Percentiles rank a stretch among this genome's conserved stretches.
phyloP scores from a whole-genome alignment of 2,888 invertebrate species.

The Chelonus formosanus region DNA sequence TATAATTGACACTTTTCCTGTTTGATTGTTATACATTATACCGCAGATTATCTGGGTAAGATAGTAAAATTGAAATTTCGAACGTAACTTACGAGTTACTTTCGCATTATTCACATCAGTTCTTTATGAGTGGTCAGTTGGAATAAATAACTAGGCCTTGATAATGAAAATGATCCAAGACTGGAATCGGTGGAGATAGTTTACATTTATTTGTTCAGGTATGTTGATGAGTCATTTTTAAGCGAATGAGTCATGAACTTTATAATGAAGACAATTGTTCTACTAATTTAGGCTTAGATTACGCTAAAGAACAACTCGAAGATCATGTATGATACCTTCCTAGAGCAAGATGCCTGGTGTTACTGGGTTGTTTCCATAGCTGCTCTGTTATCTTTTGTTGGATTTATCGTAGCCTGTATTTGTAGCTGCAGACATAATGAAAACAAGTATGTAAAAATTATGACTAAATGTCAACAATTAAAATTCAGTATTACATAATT shows the following conservation, averaged over 20 bases:
- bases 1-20: background rate
- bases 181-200: slow-evolving; percentile 22
- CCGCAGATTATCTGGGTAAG: too few species aligned
- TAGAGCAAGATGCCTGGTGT: slow-evolving; percentile 57
- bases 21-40: background rate
- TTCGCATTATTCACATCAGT: background rate
- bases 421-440: slow-evolving; percentile 79
- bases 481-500: too few species aligned
- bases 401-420: slow-evolving; percentile 74
- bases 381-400: slow-evolving; percentile 66
- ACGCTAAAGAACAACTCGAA: slow-evolving; percentile 11
- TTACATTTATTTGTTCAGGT: slow-evolving; percentile 20
- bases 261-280: slow-evolving; percentile 19
- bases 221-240: slow-evolving; percentile 17
- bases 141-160: background rate
- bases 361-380: slow-evolving; percentile 61
- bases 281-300: slow-evolving; percentile 23
- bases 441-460: slow-evolving; percentile 72
- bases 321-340: slow-evolving; percentile 56
- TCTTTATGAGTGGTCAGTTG: background rate
- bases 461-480: too few species aligned
- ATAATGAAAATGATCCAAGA: slow-evolving; percentile 8
- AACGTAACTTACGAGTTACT: too few species aligned
- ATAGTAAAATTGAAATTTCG: too few species aligned
- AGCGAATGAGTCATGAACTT: slow-evolving; percentile 22